phyloP scores from a whole-genome alignment of 2,797 vertebrate species.

The Harpagifer antarcticus region DNA sequence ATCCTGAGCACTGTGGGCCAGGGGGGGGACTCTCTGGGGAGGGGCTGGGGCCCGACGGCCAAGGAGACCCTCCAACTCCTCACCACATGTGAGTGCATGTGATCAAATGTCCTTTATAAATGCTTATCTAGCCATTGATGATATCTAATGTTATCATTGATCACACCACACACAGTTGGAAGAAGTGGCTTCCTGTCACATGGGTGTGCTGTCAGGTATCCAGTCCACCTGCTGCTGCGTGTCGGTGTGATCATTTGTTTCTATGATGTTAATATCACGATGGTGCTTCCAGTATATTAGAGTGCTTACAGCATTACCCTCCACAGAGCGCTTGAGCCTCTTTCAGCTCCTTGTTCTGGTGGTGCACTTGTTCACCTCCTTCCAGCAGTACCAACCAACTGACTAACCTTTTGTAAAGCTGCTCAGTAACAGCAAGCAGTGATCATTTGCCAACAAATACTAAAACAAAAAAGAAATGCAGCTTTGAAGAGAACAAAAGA shows the following conservation, averaged over 20 bases:
- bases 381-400: background rate
- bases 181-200: too few relatives aligned
- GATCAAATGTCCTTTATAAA: background rate
- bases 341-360: background rate
- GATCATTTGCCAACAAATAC: background rate
- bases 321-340: background rate
- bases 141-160: too few relatives aligned
- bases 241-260: too few relatives aligned
- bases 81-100: slow-evolving; percentile 78
- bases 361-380: too few relatives aligned
- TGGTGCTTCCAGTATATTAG: background rate
- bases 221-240: too few relatives aligned
- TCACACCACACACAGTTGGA: too few relatives aligned
- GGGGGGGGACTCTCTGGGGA: slow-evolving; percentile 80
- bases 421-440: too few relatives aligned
- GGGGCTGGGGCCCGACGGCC: slow-evolving; percentile 53
- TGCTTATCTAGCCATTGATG: too few relatives aligned
- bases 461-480: background rate
- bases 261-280: background rate
- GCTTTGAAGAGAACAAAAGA: background rate
- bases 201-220: too few relatives aligned
- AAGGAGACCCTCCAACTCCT: slow-evolving; percentile 79
- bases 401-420: background rate
- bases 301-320: background rate
- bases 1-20: slow-evolving; percentile 88